These are phyloP conservation scores for Zeuzera pyrina DNA, from an alignment of 2,888 invertebrate species.

Conservation along the genomic window DNA sequence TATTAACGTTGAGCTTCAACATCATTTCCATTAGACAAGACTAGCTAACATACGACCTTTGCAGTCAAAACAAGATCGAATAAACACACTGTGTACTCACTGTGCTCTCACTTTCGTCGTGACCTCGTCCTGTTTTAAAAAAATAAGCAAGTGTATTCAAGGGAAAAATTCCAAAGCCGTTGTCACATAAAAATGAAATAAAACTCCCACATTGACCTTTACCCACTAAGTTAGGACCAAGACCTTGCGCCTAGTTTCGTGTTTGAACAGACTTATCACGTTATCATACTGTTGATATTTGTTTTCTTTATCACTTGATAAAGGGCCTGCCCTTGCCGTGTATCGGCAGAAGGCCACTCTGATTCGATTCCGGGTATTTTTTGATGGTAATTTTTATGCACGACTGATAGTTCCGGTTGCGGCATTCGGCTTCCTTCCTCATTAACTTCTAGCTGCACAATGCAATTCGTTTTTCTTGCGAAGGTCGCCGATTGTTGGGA, in stretches of 20 bases:
- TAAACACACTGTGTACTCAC: too few relatives aligned
- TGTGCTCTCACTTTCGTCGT: too few relatives aligned
- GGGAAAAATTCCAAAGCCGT: slow-evolving; percentile 20
- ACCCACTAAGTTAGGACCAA: slow-evolving; percentile 43
- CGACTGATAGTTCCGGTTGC: slow-evolving; percentile 39
- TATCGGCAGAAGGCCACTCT: slow-evolving; percentile 35
- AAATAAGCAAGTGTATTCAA: too few relatives aligned
- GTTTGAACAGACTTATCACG: slow-evolving; percentile 26
- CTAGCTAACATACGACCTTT: too few relatives aligned
- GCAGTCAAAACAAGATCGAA: too few relatives aligned
- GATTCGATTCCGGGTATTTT: slow-evolving; percentile 44
- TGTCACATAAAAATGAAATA: slow-evolving; percentile 14
- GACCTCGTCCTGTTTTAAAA: too few relatives aligned
- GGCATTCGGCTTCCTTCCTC: slow-evolving; percentile 49
- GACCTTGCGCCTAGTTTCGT: slow-evolving; percentile 40
- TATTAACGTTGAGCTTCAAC: too few relatives aligned
- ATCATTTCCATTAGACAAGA: too few relatives aligned
- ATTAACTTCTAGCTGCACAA: slow-evolving; percentile 31
- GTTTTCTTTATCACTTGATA: slow-evolving; percentile 51
- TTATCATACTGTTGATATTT: slow-evolving; percentile 42
- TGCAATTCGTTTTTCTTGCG: slow-evolving; percentile 23
- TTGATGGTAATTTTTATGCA: slow-evolving; percentile 41
- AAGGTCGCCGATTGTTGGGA: slow-evolving; percentile 21
- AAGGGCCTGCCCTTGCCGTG: slow-evolving; percentile 54
- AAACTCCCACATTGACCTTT: slow-evolving; percentile 49